phyloP scores from a whole-genome alignment of 1,140 invertebrate genomes.

The Heliconius eleuchia region DNA sequence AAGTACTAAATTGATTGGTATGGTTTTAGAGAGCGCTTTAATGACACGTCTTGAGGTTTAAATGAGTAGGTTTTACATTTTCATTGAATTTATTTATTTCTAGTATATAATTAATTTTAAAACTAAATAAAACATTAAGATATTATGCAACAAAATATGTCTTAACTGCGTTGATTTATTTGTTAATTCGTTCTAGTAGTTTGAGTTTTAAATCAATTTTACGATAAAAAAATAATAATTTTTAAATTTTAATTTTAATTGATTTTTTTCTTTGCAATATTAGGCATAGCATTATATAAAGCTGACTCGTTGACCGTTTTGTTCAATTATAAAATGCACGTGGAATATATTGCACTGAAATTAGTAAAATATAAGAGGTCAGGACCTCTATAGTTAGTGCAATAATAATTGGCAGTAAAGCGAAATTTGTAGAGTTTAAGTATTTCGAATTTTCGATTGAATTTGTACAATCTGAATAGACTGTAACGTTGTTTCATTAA shows the following conservation, averaged over 20 bases:
- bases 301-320: neutral
- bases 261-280: no score
- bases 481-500: slow-evolving; percentile 69
- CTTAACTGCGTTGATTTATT: neutral
- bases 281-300: neutral
- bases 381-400: slow-evolving; percentile 59
- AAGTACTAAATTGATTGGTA: neutral
- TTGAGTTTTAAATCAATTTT: neutral
- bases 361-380: slow-evolving; percentile 61
- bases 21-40: neutral
- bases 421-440: slow-evolving; percentile 58
- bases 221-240: neutral
- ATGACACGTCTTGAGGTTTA: neutral
- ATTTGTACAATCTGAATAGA: slow-evolving; percentile 78
- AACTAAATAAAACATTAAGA: neutral
- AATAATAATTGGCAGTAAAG: slow-evolving; percentile 46
- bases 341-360: slow-evolving; percentile 49
- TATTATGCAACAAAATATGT: neutral
- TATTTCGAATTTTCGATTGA: slow-evolving; percentile 74
- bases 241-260: neutral
- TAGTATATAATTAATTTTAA: neutral
- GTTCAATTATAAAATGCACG: slow-evolving; percentile 22
- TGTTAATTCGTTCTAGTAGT: neutral
- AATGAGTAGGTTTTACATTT: neutral
- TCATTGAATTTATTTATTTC: neutral